Evolutionary conservation across 2,888 invertebrate species (phyloP), one percentile per base, ranked within the genome.

Genomic region (Anoplius nigerrimus): DNA sequence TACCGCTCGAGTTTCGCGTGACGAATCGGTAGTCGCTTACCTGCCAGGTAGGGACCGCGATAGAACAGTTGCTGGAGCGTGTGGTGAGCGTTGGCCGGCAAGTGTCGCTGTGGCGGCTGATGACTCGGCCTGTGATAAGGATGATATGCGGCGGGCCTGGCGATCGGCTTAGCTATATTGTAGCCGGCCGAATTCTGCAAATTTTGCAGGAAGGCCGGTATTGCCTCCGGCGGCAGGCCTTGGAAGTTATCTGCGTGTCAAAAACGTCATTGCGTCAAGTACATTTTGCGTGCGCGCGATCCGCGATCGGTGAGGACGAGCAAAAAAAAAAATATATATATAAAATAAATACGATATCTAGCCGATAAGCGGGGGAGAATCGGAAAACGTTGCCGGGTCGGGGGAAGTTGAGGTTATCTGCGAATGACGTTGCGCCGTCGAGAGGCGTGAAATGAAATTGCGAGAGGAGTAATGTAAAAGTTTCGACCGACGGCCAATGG

Each of bases 81-180:
- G 71, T 88, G 87, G 75, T 87, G 87, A 45, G 87, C 85, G 63
- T 87, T 88, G 16, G 88, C 83, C 8, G 87, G 85, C 66, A 88
- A 82, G 71, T 88, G 86, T 72, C 86, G 88, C 71, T 88, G 88
- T 22, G 85, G 84, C 15, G 87, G 86, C 65, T 85, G 84, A 78
- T 87, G 87, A 64, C 84, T 84, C 52, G 87, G 93, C 89, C 95
- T 96, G 84, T 94, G 94, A 60, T 93, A 91, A 87, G 90, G 92
- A 89, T 89, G 90, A 91, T 87, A 90, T 88, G 87, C 90, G 73
- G 91, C 93, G 74, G 95, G 92, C 89, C 95, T 93, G 64, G 96
- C 95, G 83, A 96, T 95, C 15, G 96, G 96, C 89, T 96, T 96
- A 59, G 95, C 95, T 86, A 96, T 93, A 80, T 90, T 91, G 71